Evolutionary conservation across 2,113 vertebrate genomes (phyloP).

Genomic region (Urocitellus parryii): DNA sequence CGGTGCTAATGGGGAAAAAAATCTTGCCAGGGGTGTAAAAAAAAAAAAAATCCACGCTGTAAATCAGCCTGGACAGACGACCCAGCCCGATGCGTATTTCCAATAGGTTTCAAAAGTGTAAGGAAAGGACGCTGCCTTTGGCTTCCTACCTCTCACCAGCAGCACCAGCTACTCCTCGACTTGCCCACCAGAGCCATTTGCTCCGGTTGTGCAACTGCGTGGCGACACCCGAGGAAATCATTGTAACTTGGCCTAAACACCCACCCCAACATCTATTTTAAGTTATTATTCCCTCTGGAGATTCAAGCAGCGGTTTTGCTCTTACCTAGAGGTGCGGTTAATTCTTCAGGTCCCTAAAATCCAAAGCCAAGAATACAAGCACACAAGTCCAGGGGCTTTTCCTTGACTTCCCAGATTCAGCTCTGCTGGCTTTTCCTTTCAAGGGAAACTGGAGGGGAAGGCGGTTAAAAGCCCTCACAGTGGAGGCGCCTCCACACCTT

Average conservation of each 20-base stretch:
- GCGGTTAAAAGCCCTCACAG: background rate
- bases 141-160: background rate
- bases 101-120: conserved; percentile 9
- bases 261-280: background rate
- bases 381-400: conserved; percentile 18
- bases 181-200: background rate
- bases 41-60: background rate
- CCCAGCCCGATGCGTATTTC: background rate
- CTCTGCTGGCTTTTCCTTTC: conserved; percentile 20
- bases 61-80: background rate
- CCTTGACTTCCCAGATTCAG: conserved; percentile 56
- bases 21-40: background rate
- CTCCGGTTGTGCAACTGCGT: background rate
- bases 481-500: conserved; percentile 51
- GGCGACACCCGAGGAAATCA: background rate
- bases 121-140: background rate
- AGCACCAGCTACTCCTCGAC: background rate
- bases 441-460: background rate
- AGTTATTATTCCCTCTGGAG: conserved; percentile 67
- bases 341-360: conserved; percentile 64
- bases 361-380: conserved; percentile 45
- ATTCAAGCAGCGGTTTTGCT: background rate
- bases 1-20: background rate
- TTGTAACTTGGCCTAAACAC: conserved; percentile 49
- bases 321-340: conserved; percentile 82